These are phyloP conservation scores for Uloborus diversus DNA, from an alignment of 1,140 invertebrate genomes.

Conservation along the genomic window DNA sequence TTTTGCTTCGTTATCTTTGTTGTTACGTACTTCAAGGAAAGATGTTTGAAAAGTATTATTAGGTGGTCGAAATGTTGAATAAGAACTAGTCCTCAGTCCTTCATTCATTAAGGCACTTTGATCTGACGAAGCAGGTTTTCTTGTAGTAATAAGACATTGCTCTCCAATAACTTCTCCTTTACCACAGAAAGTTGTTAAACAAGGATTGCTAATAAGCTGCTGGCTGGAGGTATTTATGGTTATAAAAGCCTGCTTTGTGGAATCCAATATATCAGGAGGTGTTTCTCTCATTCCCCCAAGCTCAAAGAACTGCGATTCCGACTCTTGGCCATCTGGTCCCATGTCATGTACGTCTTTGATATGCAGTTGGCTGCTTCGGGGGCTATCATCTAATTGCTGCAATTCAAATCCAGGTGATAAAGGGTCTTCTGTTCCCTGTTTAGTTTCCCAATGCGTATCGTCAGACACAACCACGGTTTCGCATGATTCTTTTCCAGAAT, in stretches of 20 bases:
- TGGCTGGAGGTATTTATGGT: slow-evolving; percentile 20
- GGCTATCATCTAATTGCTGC: slow-evolving; percentile 42
- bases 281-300: slow-evolving; percentile 23
- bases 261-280: slow-evolving; percentile 36
- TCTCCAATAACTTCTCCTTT: slow-evolving; percentile 18
- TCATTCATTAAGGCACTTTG: slow-evolving; percentile 40
- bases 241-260: slow-evolving; percentile 37
- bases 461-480: background rate
- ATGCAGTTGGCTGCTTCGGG: slow-evolving; percentile 38
- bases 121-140: background rate
- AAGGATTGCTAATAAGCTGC: slow-evolving; percentile 21
- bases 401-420: slow-evolving; percentile 18
- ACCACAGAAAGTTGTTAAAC: slow-evolving; percentile 24
- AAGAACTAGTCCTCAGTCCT: slow-evolving; percentile 23
- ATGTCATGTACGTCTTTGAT: slow-evolving; percentile 36
- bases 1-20: slow-evolving; percentile 5
- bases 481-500: background rate
- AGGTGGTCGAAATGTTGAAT: slow-evolving; percentile 47
- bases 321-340: slow-evolving; percentile 30
- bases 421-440: background rate
- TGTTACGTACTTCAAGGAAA: background rate
- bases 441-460: background rate
- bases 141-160: slow-evolving; percentile 30
- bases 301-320: slow-evolving; percentile 18
- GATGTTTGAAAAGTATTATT: slow-evolving; percentile 20